A percentile compares a stretch with the other conserved stretches of the same genome.
These are phyloP conservation scores for Lysandra coridon DNA, from an alignment of 2,888 invertebrate species.

Conservation along the genomic window DNA sequence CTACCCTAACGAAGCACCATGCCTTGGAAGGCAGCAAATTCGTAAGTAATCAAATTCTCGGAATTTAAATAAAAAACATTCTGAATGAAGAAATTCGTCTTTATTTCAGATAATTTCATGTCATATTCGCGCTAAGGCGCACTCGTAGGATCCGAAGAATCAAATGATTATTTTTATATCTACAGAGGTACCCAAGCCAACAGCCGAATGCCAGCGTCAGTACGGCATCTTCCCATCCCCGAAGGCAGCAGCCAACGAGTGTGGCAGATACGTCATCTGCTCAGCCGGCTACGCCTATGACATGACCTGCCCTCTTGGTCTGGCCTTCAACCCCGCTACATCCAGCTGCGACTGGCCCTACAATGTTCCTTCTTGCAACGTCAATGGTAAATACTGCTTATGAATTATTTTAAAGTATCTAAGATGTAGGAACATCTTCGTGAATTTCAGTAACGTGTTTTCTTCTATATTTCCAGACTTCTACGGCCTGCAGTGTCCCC, in stretches of 20 bases:
- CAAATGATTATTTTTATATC: neutral
- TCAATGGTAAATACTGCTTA: slow-evolving; percentile 56
- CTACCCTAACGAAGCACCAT: slow-evolving; percentile 89
- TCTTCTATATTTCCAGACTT: slow-evolving; percentile 49
- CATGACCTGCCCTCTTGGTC: slow-evolving; percentile 87
- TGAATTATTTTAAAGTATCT: neutral
- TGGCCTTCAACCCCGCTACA: slow-evolving; percentile 85
- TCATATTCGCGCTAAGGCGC: too few species aligned
- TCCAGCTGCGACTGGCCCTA: slow-evolving; percentile 92
- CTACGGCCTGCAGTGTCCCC: slow-evolving; percentile 59
- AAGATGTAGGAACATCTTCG: neutral
- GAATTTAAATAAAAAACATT: neutral
- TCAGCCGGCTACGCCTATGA: slow-evolving; percentile 81
- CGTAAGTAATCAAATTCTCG: slow-evolving; percentile 71
- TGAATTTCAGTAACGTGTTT: neutral
- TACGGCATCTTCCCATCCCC: slow-evolving; percentile 85
- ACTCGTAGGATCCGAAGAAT: neutral
- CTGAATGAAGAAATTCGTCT: too few species aligned
- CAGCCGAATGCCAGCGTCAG: slow-evolving; percentile 87
- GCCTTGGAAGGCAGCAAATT: slow-evolving; percentile 80
- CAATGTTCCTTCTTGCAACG: slow-evolving; percentile 85
- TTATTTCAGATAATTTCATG: too few species aligned
- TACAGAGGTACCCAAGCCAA: slow-evolving; percentile 83
- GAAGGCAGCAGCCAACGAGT: slow-evolving; percentile 60
- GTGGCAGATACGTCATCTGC: slow-evolving; percentile 89